phyloP scores from a whole-genome alignment of 2,113 vertebrate genomes.

The Trematocara macrostoma region DNA sequence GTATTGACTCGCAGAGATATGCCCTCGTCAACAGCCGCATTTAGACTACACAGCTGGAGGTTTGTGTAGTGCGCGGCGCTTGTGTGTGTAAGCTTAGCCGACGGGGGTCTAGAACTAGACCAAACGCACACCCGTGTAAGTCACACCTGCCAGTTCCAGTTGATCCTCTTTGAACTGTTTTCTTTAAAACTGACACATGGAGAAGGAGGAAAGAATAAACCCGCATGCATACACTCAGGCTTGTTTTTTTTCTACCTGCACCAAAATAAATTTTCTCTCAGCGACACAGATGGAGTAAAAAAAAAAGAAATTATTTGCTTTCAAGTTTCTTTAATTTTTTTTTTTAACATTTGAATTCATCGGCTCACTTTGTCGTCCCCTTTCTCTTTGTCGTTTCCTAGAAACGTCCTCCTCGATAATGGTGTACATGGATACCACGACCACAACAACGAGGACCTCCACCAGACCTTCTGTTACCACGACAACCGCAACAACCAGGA shows the following conservation, averaged over 20 bases:
- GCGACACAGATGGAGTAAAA: background rate
- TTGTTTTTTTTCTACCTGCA: background rate
- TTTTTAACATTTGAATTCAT: background rate
- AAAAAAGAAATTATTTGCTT: background rate
- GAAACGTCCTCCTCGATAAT: conserved; percentile 81
- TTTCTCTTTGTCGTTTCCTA: conserved; percentile 22
- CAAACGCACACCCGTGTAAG: background rate
- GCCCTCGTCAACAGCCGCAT: conserved; percentile 15
- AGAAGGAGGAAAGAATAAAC: background rate
- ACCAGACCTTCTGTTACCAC: conserved; percentile 66
- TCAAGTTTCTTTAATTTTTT: background rate
- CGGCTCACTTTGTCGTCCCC: background rate
- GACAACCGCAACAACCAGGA: conserved; percentile 59
- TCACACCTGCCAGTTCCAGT: conserved; percentile 51
- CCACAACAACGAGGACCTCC: conserved; percentile 68
- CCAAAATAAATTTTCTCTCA: background rate
- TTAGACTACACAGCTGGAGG: conserved; percentile 28
- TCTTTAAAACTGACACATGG: conserved; percentile 31
- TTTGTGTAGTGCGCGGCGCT: background rate
- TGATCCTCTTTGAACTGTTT: conserved; percentile 38
- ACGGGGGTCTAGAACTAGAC: conserved; percentile 8
- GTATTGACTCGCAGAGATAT: conserved; percentile 10
- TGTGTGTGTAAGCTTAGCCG: background rate
- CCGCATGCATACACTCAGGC: background rate
- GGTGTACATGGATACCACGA: conserved; percentile 75